Evolutionary conservation across 1,140 invertebrate genomes (phyloP).

Genomic region (Asobara japonica): DNA sequence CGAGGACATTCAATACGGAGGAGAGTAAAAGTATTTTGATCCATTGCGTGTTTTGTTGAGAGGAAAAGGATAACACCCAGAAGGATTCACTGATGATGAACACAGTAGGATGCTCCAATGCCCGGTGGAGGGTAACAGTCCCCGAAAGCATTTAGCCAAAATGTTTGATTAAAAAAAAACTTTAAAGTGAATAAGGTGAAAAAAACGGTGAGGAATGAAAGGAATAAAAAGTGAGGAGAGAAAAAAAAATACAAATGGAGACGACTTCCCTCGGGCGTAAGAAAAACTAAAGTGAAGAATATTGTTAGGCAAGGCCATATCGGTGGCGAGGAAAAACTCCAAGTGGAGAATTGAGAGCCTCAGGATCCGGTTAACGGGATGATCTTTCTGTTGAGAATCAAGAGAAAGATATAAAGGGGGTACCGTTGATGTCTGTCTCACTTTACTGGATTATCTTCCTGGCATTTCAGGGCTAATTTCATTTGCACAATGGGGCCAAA

Average conservation of each 20-base stretch:
- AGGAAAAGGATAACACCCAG: constrained; percentile 13
- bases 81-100: background rate
- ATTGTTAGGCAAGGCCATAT: background rate
- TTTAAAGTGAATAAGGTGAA: constrained; percentile 33
- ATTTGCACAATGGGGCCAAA: constrained; percentile 45
- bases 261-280: constrained; percentile 29
- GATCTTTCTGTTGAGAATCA: constrained; percentile 38
- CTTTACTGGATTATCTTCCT: constrained; percentile 46
- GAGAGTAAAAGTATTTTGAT: background rate
- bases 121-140: constrained; percentile 43
- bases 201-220: constrained; percentile 24
- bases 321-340: constrained; percentile 23
- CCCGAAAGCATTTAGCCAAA: constrained; percentile 50
- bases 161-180: constrained; percentile 47
- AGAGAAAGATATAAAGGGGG: background rate
- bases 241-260: background rate
- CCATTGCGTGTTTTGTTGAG: background rate
- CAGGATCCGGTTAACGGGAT: constrained; percentile 56
- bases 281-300: constrained; percentile 40
- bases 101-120: constrained; percentile 37
- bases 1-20: no score
- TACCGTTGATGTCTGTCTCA: background rate
- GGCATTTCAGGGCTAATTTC: constrained; percentile 59
- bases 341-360: constrained; percentile 19
- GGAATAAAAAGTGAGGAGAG: constrained; percentile 15